Evolutionary conservation across 1,140 invertebrate genomes (phyloP).

Genomic region (Capitella teleta): DNA sequence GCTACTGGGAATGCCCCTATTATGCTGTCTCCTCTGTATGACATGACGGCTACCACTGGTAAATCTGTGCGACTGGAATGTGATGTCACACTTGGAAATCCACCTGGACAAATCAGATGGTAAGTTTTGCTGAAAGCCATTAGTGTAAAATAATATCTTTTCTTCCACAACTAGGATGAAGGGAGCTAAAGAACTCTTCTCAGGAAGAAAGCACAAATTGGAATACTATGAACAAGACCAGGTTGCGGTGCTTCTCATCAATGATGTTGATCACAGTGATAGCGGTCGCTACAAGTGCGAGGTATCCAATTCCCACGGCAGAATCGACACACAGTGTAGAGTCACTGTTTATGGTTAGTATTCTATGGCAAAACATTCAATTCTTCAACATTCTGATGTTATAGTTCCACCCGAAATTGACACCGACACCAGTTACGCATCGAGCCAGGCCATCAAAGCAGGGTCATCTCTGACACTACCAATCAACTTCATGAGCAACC

Average conservation of each 20-base stretch:
- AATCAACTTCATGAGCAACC: conserved; percentile 68
- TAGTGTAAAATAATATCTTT: neutral
- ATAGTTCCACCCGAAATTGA: conserved; percentile 34
- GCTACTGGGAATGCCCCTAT: conserved; percentile 11
- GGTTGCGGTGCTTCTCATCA: conserved; percentile 9
- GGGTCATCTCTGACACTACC: conserved; percentile 29
- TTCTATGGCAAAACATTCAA: neutral
- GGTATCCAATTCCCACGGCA: conserved; percentile 13
- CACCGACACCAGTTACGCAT: conserved; percentile 32
- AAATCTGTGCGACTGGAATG: conserved; percentile 9
- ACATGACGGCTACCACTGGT: conserved; percentile 10
- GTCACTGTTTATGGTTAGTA: conserved; percentile 13
- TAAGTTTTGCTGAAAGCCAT: neutral
- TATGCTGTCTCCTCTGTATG: conserved; percentile 9
- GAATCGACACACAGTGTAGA: conserved; percentile 11
- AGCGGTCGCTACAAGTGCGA: conserved; percentile 15
- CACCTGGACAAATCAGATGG: conserved; percentile 15
- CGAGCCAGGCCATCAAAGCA: conserved; percentile 30
- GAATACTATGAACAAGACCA: conserved; percentile 7
- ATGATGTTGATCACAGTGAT: conserved; percentile 13
- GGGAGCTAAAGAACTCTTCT: conserved; percentile 28
- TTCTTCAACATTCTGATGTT: too few species aligned
- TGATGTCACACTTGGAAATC: conserved; percentile 14
- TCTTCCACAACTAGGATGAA: conserved; percentile 24
- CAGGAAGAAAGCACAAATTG: conserved; percentile 2